Evolutionary conservation across 2,113 vertebrate species (phyloP).

Genomic region (Anoplopoma fimbria): DNA sequence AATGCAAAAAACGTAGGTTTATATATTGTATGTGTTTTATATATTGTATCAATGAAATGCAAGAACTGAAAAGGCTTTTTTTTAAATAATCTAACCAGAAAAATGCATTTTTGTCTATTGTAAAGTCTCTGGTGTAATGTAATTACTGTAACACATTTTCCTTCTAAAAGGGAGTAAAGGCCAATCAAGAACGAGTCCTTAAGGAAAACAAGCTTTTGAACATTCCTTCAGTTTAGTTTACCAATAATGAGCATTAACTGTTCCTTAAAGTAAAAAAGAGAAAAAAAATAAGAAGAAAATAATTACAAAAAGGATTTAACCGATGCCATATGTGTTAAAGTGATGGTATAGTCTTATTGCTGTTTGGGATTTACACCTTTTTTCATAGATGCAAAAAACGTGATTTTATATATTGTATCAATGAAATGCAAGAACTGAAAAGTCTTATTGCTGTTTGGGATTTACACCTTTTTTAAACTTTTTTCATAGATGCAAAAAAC

Average conservation of each 20-base stretch:
- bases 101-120: no score
- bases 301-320: neutral
- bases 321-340: neutral
- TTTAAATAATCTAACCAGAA: no score
- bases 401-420: no score
- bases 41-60: neutral
- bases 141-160: no score
- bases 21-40: neutral
- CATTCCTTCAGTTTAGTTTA: neutral
- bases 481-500: no score
- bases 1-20: neutral
- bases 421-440: neutral
- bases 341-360: neutral
- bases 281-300: neutral
- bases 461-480: no score
- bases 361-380: neutral
- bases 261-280: neutral
- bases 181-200: no score
- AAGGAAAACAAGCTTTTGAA: no score
- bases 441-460: slow-evolving; percentile 5
- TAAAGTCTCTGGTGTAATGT: no score
- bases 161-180: no score
- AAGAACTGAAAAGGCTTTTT: neutral
- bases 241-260: no score
- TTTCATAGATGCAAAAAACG: neutral